Base-by-base conservation (phyloP, 2,113 vertebrate species). In the Ptychochromis oligacanthus region DNA sequence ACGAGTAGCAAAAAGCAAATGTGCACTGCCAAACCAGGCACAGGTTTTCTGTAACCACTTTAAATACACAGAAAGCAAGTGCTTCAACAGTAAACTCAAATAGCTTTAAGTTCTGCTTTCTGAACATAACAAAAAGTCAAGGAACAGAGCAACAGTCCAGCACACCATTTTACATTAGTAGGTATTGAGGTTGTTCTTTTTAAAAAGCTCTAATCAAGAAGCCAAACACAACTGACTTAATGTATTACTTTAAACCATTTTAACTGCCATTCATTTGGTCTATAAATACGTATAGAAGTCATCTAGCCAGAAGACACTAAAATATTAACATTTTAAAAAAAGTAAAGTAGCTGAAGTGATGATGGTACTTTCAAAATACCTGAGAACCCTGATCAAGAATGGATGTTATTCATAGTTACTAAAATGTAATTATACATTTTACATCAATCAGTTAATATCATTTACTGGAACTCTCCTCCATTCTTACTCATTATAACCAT, bases 21-120 rank as follows among this genome's bases (percentile, higher is more conserved):
- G 59, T 70, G 64, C 22, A 52, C 62, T 26, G 60, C 38, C 60
- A 24, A 57, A 62, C 49, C 76, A 74, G 64, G 75, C 26, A 76
- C 55, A 60, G 57, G 57, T 52, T 81, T 67, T 40, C 61, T 79
- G 36, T 46, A 46, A 65, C 86, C 58, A 34, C 59, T 84, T 87
- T 46, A 75, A 81, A 87, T 26, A 91, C 57, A 91, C 11, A 83
- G 13, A 67, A 43, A 89, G 58, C 18, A 89, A 78, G 56, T 75
- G n/a, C 72, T 79, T 75, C 14, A 84, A 82, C 65, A 87, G 58
- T 54, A n/a, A 80, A 86, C 67, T 74, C 64, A 78, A 79, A 80
- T 20, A 31, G 57, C 22, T 61, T 17, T 18, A 54, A 20, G 20
- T 7, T 38, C 76, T 54, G 34, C 61, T 85, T 85, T 84, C 65